Percentiles rank a stretch among this genome's conserved stretches.
These are phyloP conservation scores for Macrotrachela quadricornifera DNA, from an alignment of 1,140 invertebrate species.

Conservation along the genomic window DNA sequence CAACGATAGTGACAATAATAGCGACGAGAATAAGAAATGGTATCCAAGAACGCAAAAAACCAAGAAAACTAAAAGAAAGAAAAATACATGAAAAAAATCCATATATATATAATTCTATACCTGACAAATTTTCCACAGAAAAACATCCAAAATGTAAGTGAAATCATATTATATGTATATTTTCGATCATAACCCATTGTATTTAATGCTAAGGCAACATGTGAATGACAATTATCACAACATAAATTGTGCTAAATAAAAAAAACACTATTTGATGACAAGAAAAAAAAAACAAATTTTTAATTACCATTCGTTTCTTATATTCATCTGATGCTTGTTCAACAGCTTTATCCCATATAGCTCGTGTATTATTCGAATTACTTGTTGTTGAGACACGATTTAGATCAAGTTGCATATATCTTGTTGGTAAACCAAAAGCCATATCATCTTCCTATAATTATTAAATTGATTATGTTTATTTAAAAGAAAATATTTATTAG, in stretches of 20 bases:
- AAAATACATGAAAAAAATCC: conserved; percentile 1
- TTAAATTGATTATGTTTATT: neutral
- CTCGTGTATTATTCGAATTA: conserved; percentile 28
- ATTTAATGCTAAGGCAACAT: conserved; percentile 80
- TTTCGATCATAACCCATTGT: conserved; percentile 62
- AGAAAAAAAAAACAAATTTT: neutral
- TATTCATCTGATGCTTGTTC: conserved; percentile 77
- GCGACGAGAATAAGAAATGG: conserved; percentile 48
- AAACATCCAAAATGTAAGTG: conserved; percentile 54
- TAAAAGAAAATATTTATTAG: neutral
- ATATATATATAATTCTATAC: conserved; percentile 26
- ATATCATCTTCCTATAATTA: conserved; percentile 63
- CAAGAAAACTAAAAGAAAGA: conserved; percentile 36
- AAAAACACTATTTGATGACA: conserved; percentile 12
- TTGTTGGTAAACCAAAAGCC: conserved; percentile 81
- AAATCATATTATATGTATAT: conserved; percentile 74
- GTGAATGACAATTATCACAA: conserved; percentile 95
- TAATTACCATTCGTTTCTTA: conserved; percentile 56
- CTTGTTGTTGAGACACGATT: conserved; percentile 45
- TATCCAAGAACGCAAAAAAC: conserved; percentile 63
- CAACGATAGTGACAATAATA: conserved; percentile 13
- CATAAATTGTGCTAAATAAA: conserved; percentile 61
- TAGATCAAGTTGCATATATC: conserved; percentile 45
- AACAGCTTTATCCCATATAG: conserved; percentile 58
- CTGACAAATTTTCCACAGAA: conserved; percentile 61